Evolutionary conservation across 2,113 vertebrate species (phyloP).

Genomic region (Scophthalmus maximus): DNA sequence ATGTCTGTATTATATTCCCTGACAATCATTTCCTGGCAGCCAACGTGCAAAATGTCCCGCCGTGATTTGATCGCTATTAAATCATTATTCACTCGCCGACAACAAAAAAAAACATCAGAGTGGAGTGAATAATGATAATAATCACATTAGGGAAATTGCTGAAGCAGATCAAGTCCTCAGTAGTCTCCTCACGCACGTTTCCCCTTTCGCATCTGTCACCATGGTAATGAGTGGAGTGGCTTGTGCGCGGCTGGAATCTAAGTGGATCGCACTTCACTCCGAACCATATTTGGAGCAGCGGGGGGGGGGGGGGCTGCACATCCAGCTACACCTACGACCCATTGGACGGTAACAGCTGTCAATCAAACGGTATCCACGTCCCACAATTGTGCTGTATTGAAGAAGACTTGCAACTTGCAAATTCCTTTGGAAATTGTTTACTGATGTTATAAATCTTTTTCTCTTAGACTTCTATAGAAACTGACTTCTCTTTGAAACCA

Average conservation of each 20-base stretch:
- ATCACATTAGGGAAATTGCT: constrained; percentile 5
- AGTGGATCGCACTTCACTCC: constrained; percentile 17
- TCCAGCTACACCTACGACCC: too few relatives aligned
- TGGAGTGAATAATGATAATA: constrained; percentile 23
- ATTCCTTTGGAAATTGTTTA: too few relatives aligned
- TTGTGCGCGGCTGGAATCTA: constrained; percentile 2
- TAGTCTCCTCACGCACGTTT: constrained; percentile 19
- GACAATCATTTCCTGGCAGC: background rate
- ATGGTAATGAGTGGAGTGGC: constrained; percentile 13
- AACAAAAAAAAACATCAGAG: too few relatives aligned
- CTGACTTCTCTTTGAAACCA: too few relatives aligned
- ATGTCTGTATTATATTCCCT: background rate
- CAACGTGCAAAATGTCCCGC: background rate
- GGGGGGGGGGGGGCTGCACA: too few relatives aligned
- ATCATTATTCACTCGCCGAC: background rate
- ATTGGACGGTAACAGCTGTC: too few relatives aligned
- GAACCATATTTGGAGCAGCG: too few relatives aligned
- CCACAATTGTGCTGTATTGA: too few relatives aligned
- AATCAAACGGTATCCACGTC: too few relatives aligned
- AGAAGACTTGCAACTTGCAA: too few relatives aligned
- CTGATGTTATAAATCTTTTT: too few relatives aligned
- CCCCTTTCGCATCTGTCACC: background rate
- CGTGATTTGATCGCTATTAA: background rate
- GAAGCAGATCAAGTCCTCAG: constrained; percentile 28
- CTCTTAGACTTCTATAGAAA: too few relatives aligned